Conservation (phyloP, 2,888 invertebrate species). For the Sinhomidia bicolor region DNA sequence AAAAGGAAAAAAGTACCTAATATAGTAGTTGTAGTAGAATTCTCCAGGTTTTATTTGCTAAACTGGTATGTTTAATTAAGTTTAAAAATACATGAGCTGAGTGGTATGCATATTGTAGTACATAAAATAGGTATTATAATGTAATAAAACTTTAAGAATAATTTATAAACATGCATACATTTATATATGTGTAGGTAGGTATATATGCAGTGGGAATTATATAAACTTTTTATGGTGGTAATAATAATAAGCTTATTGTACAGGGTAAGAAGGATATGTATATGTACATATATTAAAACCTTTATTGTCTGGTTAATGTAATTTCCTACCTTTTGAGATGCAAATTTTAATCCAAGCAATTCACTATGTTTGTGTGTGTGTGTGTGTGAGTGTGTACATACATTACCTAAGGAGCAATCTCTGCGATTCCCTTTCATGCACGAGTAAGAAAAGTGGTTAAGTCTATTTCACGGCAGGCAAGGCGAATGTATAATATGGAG, state of each 20-base stretch:
- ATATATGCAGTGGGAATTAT: too few relatives aligned
- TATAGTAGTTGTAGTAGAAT: neutral
- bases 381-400: too few relatives aligned
- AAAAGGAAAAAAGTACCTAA: neutral
- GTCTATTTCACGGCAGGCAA: neutral
- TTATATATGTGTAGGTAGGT: too few relatives aligned
- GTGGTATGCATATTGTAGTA: too few relatives aligned
- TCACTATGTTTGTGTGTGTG: constrained; percentile 43
- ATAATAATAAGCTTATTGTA: neutral
- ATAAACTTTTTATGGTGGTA: too few relatives aligned
- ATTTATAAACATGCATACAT: too few relatives aligned
- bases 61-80: constrained; percentile 35
- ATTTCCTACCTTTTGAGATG: constrained; percentile 69
- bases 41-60: constrained; percentile 10
- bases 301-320: constrained; percentile 65
- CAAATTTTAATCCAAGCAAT: constrained; percentile 68
- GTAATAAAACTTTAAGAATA: neutral
- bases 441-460: constrained; percentile 45
- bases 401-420: constrained; percentile 53
- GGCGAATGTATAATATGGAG: neutral
- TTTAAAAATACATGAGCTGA: constrained; percentile 4
- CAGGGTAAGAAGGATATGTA: too few relatives aligned
- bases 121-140: too few relatives aligned
- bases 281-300: neutral
- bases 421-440: constrained; percentile 30